phyloP scores from a whole-genome alignment of 2,888 invertebrate genomes.

The Cephus pygmeus region DNA sequence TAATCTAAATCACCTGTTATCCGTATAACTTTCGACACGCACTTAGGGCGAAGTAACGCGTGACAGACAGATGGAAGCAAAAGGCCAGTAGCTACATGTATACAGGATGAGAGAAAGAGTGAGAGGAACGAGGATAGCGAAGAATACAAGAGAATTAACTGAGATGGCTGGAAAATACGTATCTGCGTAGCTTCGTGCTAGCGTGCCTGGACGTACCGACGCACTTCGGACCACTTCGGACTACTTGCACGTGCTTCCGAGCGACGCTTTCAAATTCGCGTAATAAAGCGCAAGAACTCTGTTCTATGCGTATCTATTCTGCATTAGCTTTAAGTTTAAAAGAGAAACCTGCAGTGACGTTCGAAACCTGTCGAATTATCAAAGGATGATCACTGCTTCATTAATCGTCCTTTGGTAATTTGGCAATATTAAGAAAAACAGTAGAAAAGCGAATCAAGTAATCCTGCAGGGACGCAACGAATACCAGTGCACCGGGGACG shows the following conservation, averaged over 20 bases:
- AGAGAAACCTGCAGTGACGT: too few relatives aligned
- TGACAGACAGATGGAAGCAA: constrained; percentile 1
- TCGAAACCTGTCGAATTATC: too few relatives aligned
- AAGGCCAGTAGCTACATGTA: constrained; percentile 4
- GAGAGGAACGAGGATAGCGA: neutral
- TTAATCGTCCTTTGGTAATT: too few relatives aligned
- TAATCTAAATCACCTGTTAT: constrained; percentile 54
- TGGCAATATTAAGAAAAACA: too few relatives aligned
- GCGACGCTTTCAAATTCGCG: constrained; percentile 48
- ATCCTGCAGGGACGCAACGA: too few relatives aligned
- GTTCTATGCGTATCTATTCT: too few relatives aligned
- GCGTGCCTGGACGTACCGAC: neutral
- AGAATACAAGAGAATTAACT: too few relatives aligned
- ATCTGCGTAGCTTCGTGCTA: constrained; percentile 24
- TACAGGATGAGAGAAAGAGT: neutral
- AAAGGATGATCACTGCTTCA: too few relatives aligned
- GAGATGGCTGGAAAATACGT: constrained; percentile 40
- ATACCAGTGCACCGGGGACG: too few relatives aligned
- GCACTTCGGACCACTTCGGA: neutral
- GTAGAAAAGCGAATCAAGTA: too few relatives aligned
- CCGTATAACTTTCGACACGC: too few relatives aligned
- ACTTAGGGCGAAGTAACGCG: neutral
- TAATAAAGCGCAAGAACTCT: constrained; percentile 41
- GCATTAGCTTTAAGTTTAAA: too few relatives aligned
- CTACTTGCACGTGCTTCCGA: constrained; percentile 6